Evolutionary conservation across 2,888 invertebrate genomes (phyloP).

Genomic region (Rhynchonema sp.): DNA sequence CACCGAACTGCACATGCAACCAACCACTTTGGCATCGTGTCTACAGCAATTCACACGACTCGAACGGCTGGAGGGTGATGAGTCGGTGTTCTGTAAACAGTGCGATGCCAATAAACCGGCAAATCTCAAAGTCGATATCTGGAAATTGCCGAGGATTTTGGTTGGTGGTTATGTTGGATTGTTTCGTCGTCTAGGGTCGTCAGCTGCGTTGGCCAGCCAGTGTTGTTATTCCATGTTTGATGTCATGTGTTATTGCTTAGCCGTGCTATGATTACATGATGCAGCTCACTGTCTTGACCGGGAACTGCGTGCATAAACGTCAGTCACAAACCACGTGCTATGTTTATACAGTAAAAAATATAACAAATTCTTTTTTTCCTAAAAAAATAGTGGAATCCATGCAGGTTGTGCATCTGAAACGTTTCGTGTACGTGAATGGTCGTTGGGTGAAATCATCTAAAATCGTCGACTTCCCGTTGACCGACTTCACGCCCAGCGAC

Average conservation of each 20-base stretch:
- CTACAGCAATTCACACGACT: constrained; percentile 59
- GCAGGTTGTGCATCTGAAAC: constrained; percentile 71
- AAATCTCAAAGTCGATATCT: constrained; percentile 71
- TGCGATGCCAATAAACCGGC: constrained; percentile 66
- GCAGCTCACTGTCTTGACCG: no score
- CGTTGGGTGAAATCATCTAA: constrained; percentile 74
- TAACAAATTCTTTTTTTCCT: no score
- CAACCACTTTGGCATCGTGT: constrained; percentile 62
- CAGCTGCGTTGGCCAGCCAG: no score
- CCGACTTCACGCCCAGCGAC: constrained; percentile 63
- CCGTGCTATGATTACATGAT: no score
- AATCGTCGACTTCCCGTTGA: constrained; percentile 33
- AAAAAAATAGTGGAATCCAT: no score
- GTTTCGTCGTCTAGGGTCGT: not conserved
- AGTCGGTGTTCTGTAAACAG: constrained; percentile 61
- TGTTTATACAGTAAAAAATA: no score
- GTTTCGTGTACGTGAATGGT: constrained; percentile 70
- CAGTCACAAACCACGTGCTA: no score
- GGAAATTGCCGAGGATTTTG: constrained; percentile 68
- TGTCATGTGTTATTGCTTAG: no score
- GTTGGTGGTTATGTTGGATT: constrained; percentile 37
- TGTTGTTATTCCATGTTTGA: no score
- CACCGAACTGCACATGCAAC: constrained; percentile 52
- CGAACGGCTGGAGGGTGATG: constrained; percentile 54
- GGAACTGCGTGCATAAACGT: no score